A percentile compares a stretch with the other conserved stretches of the same genome.
phyloP scores from a whole-genome alignment of 1,140 invertebrate genomes.

The Hyles euphorbiae region DNA sequence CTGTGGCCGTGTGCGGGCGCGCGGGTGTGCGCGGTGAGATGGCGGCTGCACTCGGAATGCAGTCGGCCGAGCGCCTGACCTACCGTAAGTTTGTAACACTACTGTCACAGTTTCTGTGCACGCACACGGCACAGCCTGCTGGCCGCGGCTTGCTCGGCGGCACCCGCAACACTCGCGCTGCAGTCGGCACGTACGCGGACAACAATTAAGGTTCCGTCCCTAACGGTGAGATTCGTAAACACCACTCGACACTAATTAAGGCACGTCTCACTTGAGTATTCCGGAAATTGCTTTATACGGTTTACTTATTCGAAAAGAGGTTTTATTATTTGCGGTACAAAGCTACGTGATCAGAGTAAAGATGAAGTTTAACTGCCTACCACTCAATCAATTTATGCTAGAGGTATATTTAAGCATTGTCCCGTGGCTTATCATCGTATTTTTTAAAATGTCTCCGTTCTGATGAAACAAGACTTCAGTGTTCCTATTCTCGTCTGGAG shows the following conservation, averaged over 20 bases:
- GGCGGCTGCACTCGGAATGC: conserved; percentile 49
- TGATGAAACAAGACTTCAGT: background rate
- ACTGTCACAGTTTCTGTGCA: conserved; percentile 57
- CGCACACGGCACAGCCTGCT: conserved; percentile 29
- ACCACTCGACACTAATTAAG: conserved; percentile 25
- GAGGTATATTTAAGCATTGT: too few relatives aligned
- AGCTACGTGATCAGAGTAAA: background rate
- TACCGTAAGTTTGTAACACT: conserved; percentile 48
- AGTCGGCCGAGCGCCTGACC: conserved; percentile 54
- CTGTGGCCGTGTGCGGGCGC: conserved; percentile 12
- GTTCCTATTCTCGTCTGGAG: background rate
- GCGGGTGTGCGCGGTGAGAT: conserved; percentile 22
- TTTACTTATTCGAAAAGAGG: conserved; percentile 1
- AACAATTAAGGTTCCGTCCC: conserved; percentile 11
- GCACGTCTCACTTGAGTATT: conserved; percentile 1
- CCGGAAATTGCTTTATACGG: conserved; percentile 1
- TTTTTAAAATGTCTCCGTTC: background rate
- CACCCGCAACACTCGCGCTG: background rate
- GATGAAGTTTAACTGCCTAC: too few relatives aligned
- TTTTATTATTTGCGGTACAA: background rate
- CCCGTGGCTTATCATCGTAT: too few relatives aligned
- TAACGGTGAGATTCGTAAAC: conserved; percentile 10
- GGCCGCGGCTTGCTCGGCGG: background rate
- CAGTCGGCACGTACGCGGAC: conserved; percentile 13
- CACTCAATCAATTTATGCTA: too few relatives aligned